These are phyloP conservation scores for Corythornis cristatus DNA, from an alignment of 2,113 vertebrate species.

Conservation along the genomic window DNA sequence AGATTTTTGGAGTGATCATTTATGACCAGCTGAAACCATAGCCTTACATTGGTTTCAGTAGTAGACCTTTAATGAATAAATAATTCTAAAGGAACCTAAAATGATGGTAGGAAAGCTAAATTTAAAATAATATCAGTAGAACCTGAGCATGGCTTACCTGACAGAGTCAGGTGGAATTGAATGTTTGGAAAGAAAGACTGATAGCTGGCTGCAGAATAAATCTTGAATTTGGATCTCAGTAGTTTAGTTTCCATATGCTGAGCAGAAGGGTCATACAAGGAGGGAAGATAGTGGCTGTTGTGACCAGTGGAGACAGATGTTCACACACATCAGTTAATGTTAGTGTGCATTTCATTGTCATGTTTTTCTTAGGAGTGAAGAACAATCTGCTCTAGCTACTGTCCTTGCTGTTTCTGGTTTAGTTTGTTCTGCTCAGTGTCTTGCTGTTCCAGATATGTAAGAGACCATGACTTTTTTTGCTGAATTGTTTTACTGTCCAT, in stretches of 20 bases:
- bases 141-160: background rate
- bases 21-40: background rate
- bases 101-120: background rate
- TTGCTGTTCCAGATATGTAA: background rate
- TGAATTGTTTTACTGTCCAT: background rate
- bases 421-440: background rate
- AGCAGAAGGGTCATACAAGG: background rate
- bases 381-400: background rate
- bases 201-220: background rate
- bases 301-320: background rate
- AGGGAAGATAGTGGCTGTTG: background rate
- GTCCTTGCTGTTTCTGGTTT: background rate
- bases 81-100: background rate
- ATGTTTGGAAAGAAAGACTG: background rate
- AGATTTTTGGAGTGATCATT: background rate
- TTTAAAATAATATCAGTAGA: background rate
- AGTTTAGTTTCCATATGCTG: background rate
- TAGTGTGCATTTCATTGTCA: background rate
- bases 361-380: background rate
- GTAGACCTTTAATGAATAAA: background rate
- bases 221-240: background rate
- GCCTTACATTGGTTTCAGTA: background rate
- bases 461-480: background rate
- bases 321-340: background rate
- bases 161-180: background rate